Conservation (phyloP, 2,797 vertebrate genomes). For the Lophius americanus region DNA sequence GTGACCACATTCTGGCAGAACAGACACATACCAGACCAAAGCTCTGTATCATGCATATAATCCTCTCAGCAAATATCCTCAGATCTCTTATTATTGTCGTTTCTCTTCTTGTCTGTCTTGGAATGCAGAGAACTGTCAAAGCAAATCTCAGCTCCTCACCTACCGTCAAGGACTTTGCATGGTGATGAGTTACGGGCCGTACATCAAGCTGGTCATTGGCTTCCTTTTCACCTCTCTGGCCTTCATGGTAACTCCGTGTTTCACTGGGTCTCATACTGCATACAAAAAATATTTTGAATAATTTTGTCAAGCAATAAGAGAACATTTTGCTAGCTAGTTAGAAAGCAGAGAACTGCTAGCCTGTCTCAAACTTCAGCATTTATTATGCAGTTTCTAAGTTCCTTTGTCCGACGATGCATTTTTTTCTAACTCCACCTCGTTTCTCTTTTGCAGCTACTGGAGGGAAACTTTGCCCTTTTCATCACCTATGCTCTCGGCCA, state of each 20-base stretch:
- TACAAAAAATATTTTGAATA: no score
- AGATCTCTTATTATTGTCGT: not conserved
- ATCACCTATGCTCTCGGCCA: constrained; percentile 91
- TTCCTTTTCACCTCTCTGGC: constrained; percentile 95
- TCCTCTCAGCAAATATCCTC: not conserved
- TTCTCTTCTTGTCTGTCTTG: constrained; percentile 4
- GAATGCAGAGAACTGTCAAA: constrained; percentile 73
- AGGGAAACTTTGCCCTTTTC: constrained; percentile 97
- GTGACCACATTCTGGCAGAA: not conserved
- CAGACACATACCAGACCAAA: not conserved
- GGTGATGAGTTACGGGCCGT: constrained; percentile 88
- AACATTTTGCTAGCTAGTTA: not conserved
- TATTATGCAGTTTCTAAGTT: not conserved
- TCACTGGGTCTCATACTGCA: not conserved
- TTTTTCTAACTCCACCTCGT: not conserved
- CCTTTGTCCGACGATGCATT: not conserved
- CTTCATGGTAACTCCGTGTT: constrained; percentile 88
- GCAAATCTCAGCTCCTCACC: constrained; percentile 75
- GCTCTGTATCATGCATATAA: not conserved
- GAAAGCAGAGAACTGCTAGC: no score
- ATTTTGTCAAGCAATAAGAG: no score
- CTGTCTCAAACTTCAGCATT: no score
- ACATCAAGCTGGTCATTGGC: constrained; percentile 88
- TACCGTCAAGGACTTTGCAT: constrained; percentile 87
- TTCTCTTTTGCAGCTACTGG: constrained; percentile 84